Evolutionary conservation across 2,113 vertebrate genomes (phyloP).

Genomic region (Ceratotherium simum): DNA sequence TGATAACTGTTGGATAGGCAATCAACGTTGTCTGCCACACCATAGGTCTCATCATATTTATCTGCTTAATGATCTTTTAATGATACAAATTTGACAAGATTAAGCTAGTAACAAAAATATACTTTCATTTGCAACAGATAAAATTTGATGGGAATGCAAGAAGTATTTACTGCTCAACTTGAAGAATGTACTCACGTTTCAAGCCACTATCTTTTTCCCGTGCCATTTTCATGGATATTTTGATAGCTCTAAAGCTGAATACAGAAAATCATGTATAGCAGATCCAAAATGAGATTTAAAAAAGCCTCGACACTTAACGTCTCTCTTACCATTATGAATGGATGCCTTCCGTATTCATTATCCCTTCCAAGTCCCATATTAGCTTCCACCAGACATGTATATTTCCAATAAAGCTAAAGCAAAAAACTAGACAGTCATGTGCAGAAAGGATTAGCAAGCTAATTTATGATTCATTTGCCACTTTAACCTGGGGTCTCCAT

Average conservation of each 20-base stretch:
- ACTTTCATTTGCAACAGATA: neutral
- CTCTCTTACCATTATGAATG: conserved; percentile 40
- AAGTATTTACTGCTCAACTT: neutral
- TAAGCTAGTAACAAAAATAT: neutral
- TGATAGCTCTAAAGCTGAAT: conserved; percentile 30
- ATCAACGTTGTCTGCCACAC: neutral
- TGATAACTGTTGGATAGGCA: neutral
- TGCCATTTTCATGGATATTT: conserved; percentile 15
- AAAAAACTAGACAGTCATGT: conserved; percentile 43
- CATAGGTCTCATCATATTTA: neutral
- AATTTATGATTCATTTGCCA: conserved; percentile 72
- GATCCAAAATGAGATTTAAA: conserved; percentile 53
- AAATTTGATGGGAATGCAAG: neutral
- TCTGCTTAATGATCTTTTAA: neutral
- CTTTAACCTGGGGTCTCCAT: conserved; percentile 54
- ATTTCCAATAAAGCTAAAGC: conserved; percentile 58
- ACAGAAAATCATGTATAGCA: conserved; percentile 25
- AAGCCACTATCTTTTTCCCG: neutral
- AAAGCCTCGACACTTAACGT: conserved; percentile 31
- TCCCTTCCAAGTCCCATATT: conserved; percentile 33
- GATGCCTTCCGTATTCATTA: conserved; percentile 14
- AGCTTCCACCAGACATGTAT: conserved; percentile 31
- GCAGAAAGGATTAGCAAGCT: conserved; percentile 32
- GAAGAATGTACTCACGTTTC: neutral
- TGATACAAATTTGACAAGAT: neutral